Percentiles rank a stretch among this genome's conserved stretches.
Evolutionary conservation across 2,888 invertebrate genomes (phyloP).

Genomic region (Pogonocherus hispidulus): DNA sequence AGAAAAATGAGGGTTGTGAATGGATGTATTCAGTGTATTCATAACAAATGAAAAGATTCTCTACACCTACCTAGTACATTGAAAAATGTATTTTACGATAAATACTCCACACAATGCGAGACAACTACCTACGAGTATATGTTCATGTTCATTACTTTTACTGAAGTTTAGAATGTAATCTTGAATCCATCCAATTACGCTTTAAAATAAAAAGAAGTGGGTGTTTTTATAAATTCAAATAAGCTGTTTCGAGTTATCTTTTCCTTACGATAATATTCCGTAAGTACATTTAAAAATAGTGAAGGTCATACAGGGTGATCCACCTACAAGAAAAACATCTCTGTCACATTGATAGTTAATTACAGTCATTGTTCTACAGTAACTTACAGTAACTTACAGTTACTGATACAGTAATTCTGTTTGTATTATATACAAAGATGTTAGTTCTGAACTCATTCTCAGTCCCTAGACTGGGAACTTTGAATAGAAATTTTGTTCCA

Average conservation of each 20-base stretch:
- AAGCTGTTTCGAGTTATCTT: neutral
- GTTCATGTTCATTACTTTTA: neutral
- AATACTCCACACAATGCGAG: conserved; percentile 12
- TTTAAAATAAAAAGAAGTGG: neutral
- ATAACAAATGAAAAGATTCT: conserved; percentile 1
- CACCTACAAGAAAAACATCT: no score
- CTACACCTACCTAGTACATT: conserved; percentile 1
- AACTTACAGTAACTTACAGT: no score
- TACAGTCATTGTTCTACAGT: no score
- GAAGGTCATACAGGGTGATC: no score
- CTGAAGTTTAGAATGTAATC: neutral
- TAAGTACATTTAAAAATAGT: no score
- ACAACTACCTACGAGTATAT: neutral
- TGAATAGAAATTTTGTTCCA: no score
- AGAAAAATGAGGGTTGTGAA: conserved; percentile 24
- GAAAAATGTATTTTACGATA: conserved; percentile 20
- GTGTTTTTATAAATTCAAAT: neutral
- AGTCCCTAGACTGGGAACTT: no score
- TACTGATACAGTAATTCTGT: no score
- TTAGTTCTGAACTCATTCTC: no score
- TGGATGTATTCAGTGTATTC: conserved; percentile 17
- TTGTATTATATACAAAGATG: no score
- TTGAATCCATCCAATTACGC: neutral
- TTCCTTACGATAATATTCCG: neutral
- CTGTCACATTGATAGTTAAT: no score